Evolutionary conservation across 1,140 invertebrate genomes (phyloP), one percentile per base, ranked within the genome.

Genomic region (Saxidomus purpurata): DNA sequence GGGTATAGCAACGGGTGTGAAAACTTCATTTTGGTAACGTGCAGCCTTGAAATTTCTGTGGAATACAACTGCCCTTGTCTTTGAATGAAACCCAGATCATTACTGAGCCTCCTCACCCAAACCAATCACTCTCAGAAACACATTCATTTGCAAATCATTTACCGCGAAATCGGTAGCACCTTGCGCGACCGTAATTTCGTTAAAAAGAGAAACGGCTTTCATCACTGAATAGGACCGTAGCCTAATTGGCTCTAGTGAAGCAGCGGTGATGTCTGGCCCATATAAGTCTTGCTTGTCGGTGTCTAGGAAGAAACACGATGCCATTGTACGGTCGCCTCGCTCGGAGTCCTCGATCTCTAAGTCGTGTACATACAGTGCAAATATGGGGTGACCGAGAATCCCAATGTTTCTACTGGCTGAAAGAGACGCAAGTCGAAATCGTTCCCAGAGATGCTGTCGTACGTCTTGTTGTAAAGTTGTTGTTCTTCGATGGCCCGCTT

Each of bases 121-220:
- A 31, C 69, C 69, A n/a, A 74, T n/a, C n/a, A n/a, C n/a, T n/a
- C n/a, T n/a, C n/a, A n/a, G n/a, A n/a, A n/a, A n/a, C n/a, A n/a
- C n/a, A 38, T 31, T 74, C 69, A 74, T 74, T 74, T 34, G 34
- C 19, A 74, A 38, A 74, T 9, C 69, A 9, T 74, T 74, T 31
- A 19, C 69, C 69, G 8, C 69, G 25, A 13, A 25, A 11, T 36
- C 69, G 28, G 34, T 74, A 74, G 34, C 69, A 74, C 36, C 36
- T 74, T 38, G 11, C n/a, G 4, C 36, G 36, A 31, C 69, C 69
- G n/a, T 74, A 15, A 38, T 74, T 74, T 13, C 69, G 3, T 6
- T 74, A 31, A n/a, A 74, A 31, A 4, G 69, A 34, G 36, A 74
- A 74, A 9, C 69, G 17, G 13, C 69, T 74, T 36, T 74, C 69